Evolutionary conservation across 1,140 invertebrate genomes (phyloP).

Genomic region (Sarcophaga bullata): DNA sequence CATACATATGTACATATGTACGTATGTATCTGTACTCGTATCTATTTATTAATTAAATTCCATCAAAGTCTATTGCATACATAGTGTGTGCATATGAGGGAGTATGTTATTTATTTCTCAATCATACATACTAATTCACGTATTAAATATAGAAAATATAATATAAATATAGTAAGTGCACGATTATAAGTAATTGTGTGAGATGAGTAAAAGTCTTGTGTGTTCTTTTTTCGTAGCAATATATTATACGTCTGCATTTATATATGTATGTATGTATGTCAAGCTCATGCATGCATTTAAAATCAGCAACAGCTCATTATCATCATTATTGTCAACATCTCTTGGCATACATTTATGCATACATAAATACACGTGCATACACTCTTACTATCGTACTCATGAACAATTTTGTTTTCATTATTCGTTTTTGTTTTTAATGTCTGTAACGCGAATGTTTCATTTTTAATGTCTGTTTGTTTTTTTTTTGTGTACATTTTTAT

Average conservation of each 20-base stretch:
- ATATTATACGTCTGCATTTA: too few species aligned
- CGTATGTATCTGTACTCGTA: neutral
- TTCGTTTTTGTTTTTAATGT: neutral
- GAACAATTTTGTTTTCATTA: slow-evolving; percentile 18
- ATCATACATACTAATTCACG: too few species aligned
- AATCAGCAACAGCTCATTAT: slow-evolving; percentile 18
- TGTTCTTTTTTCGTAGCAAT: too few species aligned
- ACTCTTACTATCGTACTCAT: neutral
- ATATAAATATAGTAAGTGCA: too few species aligned
- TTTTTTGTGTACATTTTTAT: neutral
- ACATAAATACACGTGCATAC: neutral
- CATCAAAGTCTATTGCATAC: too few species aligned
- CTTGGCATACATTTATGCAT: neutral
- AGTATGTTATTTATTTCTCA: too few species aligned
- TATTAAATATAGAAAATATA: too few species aligned
- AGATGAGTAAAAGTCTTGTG: too few species aligned
- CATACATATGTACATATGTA: neutral
- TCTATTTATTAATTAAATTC: too few species aligned
- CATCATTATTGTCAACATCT: slow-evolving; percentile 21
- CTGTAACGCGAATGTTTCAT: neutral
- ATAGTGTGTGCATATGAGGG: too few species aligned
- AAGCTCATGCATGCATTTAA: slow-evolving; percentile 20
- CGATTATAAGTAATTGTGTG: too few species aligned
- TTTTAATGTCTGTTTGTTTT: neutral
- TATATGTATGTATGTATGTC: neutral